A percentile compares a stretch with the other conserved stretches of the same genome.
phyloP scores from a whole-genome alignment of 2,113 vertebrate species.

The Hippocampus mohnikei region DNA sequence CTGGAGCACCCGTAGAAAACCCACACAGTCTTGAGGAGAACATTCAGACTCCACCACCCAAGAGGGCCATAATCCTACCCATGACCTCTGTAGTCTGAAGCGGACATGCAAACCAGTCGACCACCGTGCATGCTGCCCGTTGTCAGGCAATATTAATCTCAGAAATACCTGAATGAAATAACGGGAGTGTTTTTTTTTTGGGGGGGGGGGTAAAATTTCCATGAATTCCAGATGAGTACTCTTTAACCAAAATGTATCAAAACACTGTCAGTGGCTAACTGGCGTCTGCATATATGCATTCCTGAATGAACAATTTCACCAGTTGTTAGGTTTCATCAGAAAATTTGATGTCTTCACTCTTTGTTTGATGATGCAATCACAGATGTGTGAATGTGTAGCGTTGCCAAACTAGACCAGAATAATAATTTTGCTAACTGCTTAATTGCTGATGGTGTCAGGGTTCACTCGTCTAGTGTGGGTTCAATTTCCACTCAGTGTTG shows the following conservation, averaged over 20 bases:
- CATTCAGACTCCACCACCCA: too few species aligned
- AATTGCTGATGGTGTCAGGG: background rate
- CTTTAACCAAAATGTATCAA: background rate
- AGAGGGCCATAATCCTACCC: too few species aligned
- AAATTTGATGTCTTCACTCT: background rate
- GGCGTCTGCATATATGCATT: background rate
- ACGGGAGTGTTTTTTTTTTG: too few species aligned
- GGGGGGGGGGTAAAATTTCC: too few species aligned
- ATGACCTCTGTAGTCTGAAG: too few species aligned
- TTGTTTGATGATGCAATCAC: background rate
- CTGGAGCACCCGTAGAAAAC: too few species aligned
- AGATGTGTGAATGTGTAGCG: background rate
- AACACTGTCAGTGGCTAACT: background rate
- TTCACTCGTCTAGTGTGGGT: background rate
- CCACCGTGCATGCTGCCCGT: too few species aligned
- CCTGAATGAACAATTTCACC: background rate
- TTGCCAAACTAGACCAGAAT: background rate
- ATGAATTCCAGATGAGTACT: background rate
- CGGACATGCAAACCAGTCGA: too few species aligned
- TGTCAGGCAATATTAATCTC: too few species aligned
- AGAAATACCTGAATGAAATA: too few species aligned
- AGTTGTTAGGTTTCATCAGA: too few species aligned
- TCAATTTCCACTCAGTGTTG: background rate
- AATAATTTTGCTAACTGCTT: background rate
- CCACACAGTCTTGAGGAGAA: too few species aligned